Evolutionary conservation across 2,888 invertebrate genomes (phyloP).

Genomic region (Lepidochrysops patricia): DNA sequence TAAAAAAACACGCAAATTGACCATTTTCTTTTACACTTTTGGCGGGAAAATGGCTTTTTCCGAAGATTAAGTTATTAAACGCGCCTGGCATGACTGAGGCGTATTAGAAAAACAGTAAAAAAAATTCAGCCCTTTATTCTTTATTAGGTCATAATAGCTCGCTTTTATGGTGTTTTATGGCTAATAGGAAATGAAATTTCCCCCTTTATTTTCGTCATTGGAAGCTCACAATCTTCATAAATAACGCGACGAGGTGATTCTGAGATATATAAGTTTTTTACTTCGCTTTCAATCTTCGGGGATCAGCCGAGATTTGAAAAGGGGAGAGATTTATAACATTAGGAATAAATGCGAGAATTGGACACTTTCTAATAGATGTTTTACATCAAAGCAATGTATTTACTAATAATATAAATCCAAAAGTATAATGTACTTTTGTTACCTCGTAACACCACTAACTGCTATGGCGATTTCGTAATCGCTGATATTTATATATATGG

Average conservation of each 20-base stretch:
- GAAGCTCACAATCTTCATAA: neutral
- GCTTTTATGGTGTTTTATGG: slow-evolving; percentile 3
- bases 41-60: slow-evolving; percentile 25
- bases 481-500: no score
- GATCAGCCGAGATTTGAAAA: neutral
- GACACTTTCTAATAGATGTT: no score
- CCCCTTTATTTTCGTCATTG: slow-evolving; percentile 2
- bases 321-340: no score
- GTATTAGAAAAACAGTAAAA: slow-evolving; percentile 29
- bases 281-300: neutral
- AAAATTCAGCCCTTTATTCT: neutral
- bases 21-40: slow-evolving; percentile 8
- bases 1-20: neutral
- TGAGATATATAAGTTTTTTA: neutral
- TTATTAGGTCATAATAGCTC: slow-evolving; percentile 1
- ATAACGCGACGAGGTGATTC: neutral
- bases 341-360: no score
- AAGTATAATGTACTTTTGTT: no score
- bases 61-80: slow-evolving; percentile 49
- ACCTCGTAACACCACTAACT: no score
- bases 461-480: no score
- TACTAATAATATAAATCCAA: no score
- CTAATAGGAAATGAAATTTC: neutral
- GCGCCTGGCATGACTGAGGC: slow-evolving; percentile 52
- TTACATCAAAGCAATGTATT: no score